phyloP scores from a whole-genome alignment of 2,113 vertebrate species.

The Silurus asotus region DNA sequence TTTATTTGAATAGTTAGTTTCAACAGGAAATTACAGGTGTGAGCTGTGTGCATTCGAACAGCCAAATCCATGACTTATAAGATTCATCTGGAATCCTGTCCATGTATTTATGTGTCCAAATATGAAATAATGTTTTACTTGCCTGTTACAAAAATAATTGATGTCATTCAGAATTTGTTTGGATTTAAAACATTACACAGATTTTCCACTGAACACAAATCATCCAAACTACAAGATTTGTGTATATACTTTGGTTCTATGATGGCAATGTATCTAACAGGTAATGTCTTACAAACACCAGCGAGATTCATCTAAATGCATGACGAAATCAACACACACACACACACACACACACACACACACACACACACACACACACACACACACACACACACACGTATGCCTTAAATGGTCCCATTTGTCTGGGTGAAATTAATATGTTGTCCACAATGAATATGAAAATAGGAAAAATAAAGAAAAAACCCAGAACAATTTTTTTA shows the following conservation, averaged over 20 bases:
- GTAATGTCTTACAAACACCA: neutral
- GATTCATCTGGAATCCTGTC: neutral
- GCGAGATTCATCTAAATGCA: neutral
- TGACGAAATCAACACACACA: neutral
- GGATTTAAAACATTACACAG: neutral
- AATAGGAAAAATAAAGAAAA: too few relatives aligned
- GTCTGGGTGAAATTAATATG: neutral
- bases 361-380: neutral
- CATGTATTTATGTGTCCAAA: neutral
- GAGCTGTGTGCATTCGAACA: neutral
- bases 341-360: too few relatives aligned
- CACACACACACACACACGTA: neutral
- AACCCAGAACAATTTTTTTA: too few relatives aligned
- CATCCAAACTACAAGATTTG: slow-evolving; percentile 9
- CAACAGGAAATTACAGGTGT: neutral
- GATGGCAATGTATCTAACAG: neutral
- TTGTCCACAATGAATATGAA: neutral
- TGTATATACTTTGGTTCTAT: neutral
- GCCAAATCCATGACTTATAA: neutral
- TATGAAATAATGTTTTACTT: neutral
- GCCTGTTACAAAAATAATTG: neutral
- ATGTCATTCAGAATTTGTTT: neutral
- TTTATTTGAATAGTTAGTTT: neutral
- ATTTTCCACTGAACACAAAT: slow-evolving; percentile 10
- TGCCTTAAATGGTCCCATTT: neutral